Evolutionary conservation across 2,797 vertebrate species (phyloP).

Genomic region (Siniperca scherzeri): DNA sequence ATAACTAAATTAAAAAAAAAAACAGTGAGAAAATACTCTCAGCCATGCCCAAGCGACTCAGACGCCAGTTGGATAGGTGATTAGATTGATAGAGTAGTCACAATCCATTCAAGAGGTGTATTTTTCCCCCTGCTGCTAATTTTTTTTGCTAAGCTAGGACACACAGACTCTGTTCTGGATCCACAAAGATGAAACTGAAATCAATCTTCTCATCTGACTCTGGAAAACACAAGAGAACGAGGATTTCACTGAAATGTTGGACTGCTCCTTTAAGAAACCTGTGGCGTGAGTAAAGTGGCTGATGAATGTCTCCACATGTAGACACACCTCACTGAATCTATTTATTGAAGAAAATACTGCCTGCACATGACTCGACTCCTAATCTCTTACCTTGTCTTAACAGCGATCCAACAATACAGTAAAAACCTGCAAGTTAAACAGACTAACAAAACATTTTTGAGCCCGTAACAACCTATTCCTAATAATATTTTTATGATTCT

Average conservation of each 20-base stretch:
- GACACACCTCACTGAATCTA: not conserved
- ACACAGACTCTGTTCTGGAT: not conserved
- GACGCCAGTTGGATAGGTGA: not conserved
- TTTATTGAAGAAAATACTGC: constrained; percentile 11
- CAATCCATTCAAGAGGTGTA: not conserved
- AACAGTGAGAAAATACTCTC: not conserved
- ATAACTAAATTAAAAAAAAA: not conserved
- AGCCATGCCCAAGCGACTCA: not conserved
- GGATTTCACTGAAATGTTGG: not conserved
- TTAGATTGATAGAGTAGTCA: not conserved
- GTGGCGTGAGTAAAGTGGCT: not conserved
- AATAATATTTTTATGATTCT: constrained; percentile 23
- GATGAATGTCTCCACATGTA: not conserved
- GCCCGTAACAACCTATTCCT: not conserved
- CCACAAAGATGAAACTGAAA: not conserved
- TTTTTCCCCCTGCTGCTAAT: not conserved
- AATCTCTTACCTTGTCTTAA: not conserved
- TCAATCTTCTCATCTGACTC: not conserved
- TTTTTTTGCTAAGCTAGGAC: not conserved
- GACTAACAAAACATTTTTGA: not conserved
- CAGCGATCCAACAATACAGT: constrained; percentile 1
- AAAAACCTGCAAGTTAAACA: not conserved
- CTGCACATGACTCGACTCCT: not conserved
- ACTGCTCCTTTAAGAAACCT: constrained; percentile 19
- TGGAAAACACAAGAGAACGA: not conserved